These are phyloP conservation scores for Elanus axillaris DNA, from an alignment of 2,113 vertebrate species.

Conservation along the genomic window DNA sequence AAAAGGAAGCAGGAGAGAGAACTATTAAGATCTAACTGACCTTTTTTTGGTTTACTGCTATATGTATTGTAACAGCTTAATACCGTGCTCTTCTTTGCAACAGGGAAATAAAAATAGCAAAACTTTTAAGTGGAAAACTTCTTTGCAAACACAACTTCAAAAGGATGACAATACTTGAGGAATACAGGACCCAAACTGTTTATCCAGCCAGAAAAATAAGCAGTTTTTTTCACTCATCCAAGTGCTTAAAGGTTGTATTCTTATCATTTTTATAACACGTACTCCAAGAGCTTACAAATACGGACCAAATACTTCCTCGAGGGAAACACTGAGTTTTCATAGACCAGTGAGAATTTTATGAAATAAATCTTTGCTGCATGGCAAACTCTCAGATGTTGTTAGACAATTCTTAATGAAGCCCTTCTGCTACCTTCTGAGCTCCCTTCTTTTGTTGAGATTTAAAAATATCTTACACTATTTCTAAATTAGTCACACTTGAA, in stretches of 20 bases:
- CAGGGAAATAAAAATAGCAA: neutral
- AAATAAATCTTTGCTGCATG: neutral
- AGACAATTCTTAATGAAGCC: neutral
- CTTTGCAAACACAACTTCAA: neutral
- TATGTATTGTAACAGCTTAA: neutral
- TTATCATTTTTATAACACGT: neutral
- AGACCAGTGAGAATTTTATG: neutral
- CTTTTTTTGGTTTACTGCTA: neutral
- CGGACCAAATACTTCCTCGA: neutral
- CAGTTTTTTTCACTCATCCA: fast-evolving
- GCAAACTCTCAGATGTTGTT: neutral
- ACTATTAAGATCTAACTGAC: neutral
- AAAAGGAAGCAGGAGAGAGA: neutral
- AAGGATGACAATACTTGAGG: neutral
- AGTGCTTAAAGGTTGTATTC: neutral
- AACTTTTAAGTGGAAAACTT: neutral
- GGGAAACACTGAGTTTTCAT: neutral
- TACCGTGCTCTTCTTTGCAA: neutral
- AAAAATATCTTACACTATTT: neutral
- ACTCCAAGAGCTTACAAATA: neutral
- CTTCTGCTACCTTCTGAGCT: neutral
- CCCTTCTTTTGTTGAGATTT: neutral
- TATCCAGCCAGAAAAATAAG: neutral
- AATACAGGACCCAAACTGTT: neutral
- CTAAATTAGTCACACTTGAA: constrained; percentile 12